These are phyloP conservation scores for Melanaphis sacchari DNA, from an alignment of 1,140 invertebrate species.

Conservation along the genomic window DNA sequence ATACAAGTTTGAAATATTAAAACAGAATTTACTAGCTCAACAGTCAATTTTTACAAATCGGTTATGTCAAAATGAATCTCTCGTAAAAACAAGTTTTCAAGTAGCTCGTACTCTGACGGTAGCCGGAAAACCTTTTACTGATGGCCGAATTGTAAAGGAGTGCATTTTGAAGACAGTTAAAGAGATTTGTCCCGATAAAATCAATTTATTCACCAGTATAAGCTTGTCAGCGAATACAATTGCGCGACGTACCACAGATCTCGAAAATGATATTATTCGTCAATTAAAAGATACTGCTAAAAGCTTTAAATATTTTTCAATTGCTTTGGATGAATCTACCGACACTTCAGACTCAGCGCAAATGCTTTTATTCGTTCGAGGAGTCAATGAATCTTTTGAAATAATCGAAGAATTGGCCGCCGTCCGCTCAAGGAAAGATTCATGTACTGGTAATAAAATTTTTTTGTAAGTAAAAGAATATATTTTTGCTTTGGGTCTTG, in stretches of 20 bases:
- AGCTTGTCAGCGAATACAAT: slow-evolving; percentile 16
- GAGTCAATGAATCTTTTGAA: not conserved
- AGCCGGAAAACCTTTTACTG: not conserved
- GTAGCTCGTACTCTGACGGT: not conserved
- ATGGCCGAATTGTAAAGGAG: not conserved
- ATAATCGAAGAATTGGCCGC: slow-evolving; percentile 6
- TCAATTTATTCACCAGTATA: not conserved
- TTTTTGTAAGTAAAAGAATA: not conserved
- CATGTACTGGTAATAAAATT: not conserved
- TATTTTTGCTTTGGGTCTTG: slow-evolving; percentile 18
- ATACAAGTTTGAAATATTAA: not conserved
- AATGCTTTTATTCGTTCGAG: not conserved
- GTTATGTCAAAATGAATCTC: not conserved
- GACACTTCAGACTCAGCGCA: not conserved
- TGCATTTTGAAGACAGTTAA: slow-evolving; percentile 1
- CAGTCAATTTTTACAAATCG: not conserved
- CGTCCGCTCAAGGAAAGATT: not conserved
- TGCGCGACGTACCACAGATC: not conserved
- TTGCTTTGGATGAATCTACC: not conserved
- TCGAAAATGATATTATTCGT: slow-evolving; percentile 3
- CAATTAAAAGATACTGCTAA: not conserved
- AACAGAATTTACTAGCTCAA: slow-evolving; percentile 22
- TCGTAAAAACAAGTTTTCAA: slow-evolving; percentile 6
- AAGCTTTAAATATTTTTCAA: not conserved
- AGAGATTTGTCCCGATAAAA: slow-evolving; percentile 14